These are phyloP conservation scores for Syndactyla subalaris DNA, from an alignment of 2,797 vertebrate species.

Conservation along the genomic window DNA sequence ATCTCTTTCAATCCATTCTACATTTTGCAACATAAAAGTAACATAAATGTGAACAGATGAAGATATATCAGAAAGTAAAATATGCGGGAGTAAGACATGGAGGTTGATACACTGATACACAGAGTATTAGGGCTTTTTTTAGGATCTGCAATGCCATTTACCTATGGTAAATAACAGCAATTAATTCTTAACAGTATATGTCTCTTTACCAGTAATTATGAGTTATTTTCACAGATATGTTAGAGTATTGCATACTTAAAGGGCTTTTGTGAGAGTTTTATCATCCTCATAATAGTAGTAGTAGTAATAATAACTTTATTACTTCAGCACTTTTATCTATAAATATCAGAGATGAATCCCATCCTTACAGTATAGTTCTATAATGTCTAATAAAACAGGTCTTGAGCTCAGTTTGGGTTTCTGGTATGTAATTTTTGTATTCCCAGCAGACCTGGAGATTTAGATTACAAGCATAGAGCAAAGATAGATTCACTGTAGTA, in stretches of 20 bases:
- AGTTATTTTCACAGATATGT: not conserved
- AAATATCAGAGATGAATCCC: not conserved
- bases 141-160: not conserved
- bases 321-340: not conserved
- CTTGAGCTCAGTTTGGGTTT: not conserved
- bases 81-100: not conserved
- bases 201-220: not conserved
- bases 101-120: not conserved
- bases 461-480: not conserved
- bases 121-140: fast-evolving
- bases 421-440: not conserved
- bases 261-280: not conserved
- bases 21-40: not conserved
- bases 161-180: not conserved
- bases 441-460: not conserved
- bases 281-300: not conserved
- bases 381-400: not conserved
- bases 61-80: not conserved
- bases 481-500: not conserved
- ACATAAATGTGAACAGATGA: not conserved
- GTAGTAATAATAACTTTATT: not conserved
- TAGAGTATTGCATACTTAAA: not conserved
- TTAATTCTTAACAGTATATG: not conserved
- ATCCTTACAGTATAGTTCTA: not conserved
- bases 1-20: not conserved